phyloP scores from a whole-genome alignment of 2,888 invertebrate genomes.

The Siphlonurus alternatus region DNA sequence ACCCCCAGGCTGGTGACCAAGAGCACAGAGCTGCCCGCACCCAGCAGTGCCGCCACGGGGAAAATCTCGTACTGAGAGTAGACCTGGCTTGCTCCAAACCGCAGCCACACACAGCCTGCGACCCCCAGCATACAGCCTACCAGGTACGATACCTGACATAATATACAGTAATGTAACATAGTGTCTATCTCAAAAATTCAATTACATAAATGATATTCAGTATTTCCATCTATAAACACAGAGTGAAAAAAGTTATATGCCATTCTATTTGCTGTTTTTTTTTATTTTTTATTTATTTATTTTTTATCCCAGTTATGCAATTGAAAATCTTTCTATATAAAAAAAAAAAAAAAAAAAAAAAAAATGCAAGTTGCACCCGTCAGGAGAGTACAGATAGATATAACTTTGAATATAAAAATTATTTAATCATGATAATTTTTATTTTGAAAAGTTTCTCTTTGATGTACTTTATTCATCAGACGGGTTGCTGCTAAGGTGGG shows the following conservation, averaged over 20 bases:
- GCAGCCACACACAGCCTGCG: conserved; percentile 51
- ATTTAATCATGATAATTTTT: conserved; percentile 1
- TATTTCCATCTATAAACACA: too few species aligned
- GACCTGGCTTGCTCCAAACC: conserved; percentile 34
- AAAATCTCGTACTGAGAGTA: conserved; percentile 46
- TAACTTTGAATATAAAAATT: too few species aligned
- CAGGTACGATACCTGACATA: conserved; percentile 39
- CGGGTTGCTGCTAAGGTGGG: too few species aligned
- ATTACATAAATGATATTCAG: too few species aligned
- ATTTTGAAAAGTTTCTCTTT: conserved; percentile 2
- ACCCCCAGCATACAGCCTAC: conserved; percentile 48
- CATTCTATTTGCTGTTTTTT: too few species aligned
- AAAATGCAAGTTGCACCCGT: not conserved
- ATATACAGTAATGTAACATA: not conserved
- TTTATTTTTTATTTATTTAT: too few species aligned
- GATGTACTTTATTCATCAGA: too few species aligned
- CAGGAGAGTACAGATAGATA: too few species aligned
- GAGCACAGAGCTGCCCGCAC: conserved; percentile 66
- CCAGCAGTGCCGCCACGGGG: conserved; percentile 52
- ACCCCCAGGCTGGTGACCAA: conserved; percentile 77
- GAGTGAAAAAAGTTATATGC: too few species aligned
- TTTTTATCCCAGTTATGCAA: not conserved
- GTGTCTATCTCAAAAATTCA: conserved; percentile 1
- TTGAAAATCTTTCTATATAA: not conserved
- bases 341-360: not conserved